These are phyloP conservation scores for Ophthalmolycus amberensis DNA, from an alignment of 2,113 vertebrate species.

Conservation along the genomic window DNA sequence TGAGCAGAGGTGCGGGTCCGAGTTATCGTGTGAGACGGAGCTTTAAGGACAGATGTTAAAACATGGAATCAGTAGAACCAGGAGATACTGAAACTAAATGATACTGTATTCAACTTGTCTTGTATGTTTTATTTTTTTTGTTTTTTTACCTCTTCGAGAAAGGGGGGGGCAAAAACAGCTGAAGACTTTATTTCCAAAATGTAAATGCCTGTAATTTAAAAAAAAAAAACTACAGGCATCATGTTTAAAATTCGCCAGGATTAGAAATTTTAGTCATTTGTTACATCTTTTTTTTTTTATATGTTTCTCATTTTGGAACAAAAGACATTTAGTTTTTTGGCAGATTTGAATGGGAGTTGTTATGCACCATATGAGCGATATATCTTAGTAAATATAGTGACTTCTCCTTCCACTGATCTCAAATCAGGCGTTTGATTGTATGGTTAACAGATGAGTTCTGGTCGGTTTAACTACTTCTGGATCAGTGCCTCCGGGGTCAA, in stretches of 20 bases:
- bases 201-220: not conserved
- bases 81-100: constrained; percentile 25
- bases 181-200: constrained; percentile 21
- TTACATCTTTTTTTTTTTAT: not conserved
- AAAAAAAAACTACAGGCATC: not conserved
- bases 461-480: not conserved
- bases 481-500: not conserved
- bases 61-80: constrained; percentile 61
- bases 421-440: not conserved
- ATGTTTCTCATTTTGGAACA: constrained; percentile 10
- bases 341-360: constrained; percentile 41
- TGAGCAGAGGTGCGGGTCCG: not conserved
- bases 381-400: constrained; percentile 1
- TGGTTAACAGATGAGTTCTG: not conserved
- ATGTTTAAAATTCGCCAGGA: constrained; percentile 1
- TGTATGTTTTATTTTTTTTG: constrained; percentile 12
- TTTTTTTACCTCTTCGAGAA: not conserved
- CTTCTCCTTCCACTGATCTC: constrained; percentile 24
- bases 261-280: not conserved
- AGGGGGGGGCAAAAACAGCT: not conserved
- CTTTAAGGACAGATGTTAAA: constrained; percentile 15
- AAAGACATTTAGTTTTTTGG: not conserved
- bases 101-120: constrained; percentile 17
- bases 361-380: constrained; percentile 9
- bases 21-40: not conserved